phyloP scores from a whole-genome alignment of 1,140 invertebrate genomes.

The Nixonia krombeini region DNA sequence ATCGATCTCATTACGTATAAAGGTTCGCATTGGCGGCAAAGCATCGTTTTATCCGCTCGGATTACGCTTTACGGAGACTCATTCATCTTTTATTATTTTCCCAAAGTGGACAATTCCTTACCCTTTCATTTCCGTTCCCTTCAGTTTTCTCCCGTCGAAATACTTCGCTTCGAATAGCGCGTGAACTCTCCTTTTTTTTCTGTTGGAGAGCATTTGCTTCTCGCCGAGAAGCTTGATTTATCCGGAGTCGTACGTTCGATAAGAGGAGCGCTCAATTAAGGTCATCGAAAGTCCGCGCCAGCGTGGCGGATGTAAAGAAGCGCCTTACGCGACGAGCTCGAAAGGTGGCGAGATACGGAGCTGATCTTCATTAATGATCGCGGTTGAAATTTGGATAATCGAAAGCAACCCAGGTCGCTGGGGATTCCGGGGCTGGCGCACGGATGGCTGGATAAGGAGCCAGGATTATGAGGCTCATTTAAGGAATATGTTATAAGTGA shows the following conservation, averaged over 20 bases:
- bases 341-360: conserved; percentile 2
- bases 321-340: not conserved
- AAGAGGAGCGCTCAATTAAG: conserved; percentile 14
- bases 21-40: too few relatives aligned
- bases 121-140: too few relatives aligned
- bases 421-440: conserved; percentile 11
- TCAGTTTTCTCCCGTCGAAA: too few relatives aligned
- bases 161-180: too few relatives aligned
- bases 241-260: not conserved
- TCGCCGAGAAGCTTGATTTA: too few relatives aligned
- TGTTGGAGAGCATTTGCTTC: too few relatives aligned
- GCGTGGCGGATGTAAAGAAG: conserved; percentile 6
- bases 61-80: too few relatives aligned
- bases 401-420: conserved; percentile 13
- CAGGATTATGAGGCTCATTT: conserved; percentile 23
- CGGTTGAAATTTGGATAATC: conserved; percentile 11
- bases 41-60: too few relatives aligned
- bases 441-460: conserved; percentile 18
- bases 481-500: conserved; percentile 24
- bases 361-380: conserved; percentile 27
- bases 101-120: too few relatives aligned
- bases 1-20: too few relatives aligned
- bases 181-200: too few relatives aligned
- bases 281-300: not conserved
- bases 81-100: too few relatives aligned